Conservation (phyloP, 2,113 vertebrate genomes). For the Cololabis saira region DNA sequence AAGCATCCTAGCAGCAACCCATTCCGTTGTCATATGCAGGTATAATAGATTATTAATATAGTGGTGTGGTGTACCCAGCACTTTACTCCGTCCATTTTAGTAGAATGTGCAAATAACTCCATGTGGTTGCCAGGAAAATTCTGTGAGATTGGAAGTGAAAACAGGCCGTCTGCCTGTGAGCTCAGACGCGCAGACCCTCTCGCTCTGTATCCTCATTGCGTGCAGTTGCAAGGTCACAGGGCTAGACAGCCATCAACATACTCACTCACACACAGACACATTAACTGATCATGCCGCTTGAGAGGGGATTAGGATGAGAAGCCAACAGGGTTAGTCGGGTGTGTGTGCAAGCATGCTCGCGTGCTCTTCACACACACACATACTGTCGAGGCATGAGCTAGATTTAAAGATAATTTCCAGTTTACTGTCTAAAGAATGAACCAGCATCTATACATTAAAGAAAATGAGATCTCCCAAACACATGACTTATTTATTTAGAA, state of each 20-base stretch:
- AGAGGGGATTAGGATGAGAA: constrained; percentile 71
- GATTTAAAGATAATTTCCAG: constrained; percentile 60
- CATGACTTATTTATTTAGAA: neutral
- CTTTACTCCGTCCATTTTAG: constrained; percentile 3
- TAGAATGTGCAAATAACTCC: constrained; percentile 29
- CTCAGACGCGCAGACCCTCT: constrained; percentile 68
- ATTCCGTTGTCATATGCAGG: neutral
- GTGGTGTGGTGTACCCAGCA: neutral
- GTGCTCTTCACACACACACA: constrained; percentile 21
- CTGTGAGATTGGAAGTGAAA: constrained; percentile 45
- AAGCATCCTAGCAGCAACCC: neutral
- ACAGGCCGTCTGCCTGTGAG: constrained; percentile 54
- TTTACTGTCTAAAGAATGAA: constrained; percentile 53
- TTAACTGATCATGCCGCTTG: constrained; percentile 69
- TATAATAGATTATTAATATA: constrained; percentile 6
- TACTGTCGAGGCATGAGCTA: constrained; percentile 49
- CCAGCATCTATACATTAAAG: constrained; percentile 36
- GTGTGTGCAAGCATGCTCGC: constrained; percentile 11
- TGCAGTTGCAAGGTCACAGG: constrained; percentile 79
- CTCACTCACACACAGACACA: constrained; percentile 46
- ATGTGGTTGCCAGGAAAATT: constrained; percentile 26
- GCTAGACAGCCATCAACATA: constrained; percentile 64
- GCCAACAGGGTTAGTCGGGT: constrained; percentile 67
- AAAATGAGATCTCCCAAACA: constrained; percentile 24
- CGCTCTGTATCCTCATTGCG: constrained; percentile 69